These are phyloP conservation scores for Octomys mimax DNA, from an alignment of 2,797 vertebrate species.

Conservation along the genomic window DNA sequence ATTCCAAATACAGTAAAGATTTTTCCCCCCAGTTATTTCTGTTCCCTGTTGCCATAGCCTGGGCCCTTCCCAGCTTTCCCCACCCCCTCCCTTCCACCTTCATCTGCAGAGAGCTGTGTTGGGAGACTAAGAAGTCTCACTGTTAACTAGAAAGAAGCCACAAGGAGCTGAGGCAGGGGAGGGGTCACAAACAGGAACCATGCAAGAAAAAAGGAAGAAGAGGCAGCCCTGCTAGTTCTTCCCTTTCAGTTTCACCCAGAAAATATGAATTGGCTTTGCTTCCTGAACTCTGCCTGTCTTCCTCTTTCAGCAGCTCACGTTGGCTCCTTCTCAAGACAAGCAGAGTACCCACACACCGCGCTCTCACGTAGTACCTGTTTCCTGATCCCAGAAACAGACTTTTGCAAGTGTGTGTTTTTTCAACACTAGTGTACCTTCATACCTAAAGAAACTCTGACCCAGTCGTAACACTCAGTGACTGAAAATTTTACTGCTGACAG, in stretches of 20 bases:
- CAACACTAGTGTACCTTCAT: neutral
- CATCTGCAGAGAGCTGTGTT: neutral
- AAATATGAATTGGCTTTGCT: neutral
- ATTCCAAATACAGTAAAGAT: neutral
- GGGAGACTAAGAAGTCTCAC: constrained; percentile 24
- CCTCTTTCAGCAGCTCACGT: neutral
- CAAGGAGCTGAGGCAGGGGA: neutral
- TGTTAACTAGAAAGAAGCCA: neutral
- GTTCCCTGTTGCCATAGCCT: neutral
- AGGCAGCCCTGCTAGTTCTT: neutral
- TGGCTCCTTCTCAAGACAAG: neutral
- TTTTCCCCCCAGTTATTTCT: neutral
- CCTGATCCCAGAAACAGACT: constrained; percentile 14
- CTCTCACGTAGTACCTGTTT: neutral
- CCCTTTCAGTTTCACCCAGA: neutral
- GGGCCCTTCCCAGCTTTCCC: neutral
- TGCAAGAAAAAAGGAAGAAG: neutral
- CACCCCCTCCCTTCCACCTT: neutral
- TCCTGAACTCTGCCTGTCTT: neutral
- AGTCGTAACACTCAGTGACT: neutral
- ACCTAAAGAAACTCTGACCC: neutral
- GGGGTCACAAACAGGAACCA: constrained; percentile 25
- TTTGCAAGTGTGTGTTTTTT: constrained; percentile 28
- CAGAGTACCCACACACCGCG: neutral
- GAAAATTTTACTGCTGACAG: neutral